Base-by-base conservation (phyloP, 1,140 invertebrate species). In the Aphaenogaster floridana region DNA sequence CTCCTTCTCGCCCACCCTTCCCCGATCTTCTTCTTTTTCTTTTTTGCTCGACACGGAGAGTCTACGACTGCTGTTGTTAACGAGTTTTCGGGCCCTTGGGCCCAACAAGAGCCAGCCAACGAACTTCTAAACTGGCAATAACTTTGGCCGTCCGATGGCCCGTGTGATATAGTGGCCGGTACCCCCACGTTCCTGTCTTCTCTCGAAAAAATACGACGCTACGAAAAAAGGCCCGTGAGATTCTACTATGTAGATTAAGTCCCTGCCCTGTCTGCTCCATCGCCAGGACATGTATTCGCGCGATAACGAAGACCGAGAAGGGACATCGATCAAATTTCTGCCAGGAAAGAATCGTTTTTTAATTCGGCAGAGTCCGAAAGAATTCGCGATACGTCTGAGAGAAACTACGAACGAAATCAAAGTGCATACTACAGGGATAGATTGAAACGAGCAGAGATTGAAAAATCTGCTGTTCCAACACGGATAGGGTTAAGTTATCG, bases 121-220 rank as follows among this genome's bases (percentile, higher is more conserved):
- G 86, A 91, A 90, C 88, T 91, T 80, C 90, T 93, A 94, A 93
- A 85, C 86, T 88, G 52, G 86, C 86, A 87, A 93, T 94, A 93
- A 93, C 80, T 93, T 91, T 78, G 88, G 87, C 89, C 89, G 90
- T 87, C 89, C 86, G 90, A 91, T 90, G 89, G 92, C 21, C 59
- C 86, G 45, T 86, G 89, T 91, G 89, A 91, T 90, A 85, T 81
- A 72, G 63, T 61, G 86, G n/a, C 76, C 50, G 42, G 80, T 17
- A 36, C 17, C 69, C 21, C 57, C 28, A 34, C 52, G 68, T 91
- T 61, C 69, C 39, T 88, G 89, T 81, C 80, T n/a, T 59, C 50
- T 36, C 69, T 59, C 48, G 50, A 52, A 90, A 91, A 91, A 91
- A 91, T 91, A 91, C 86, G 86, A 90, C 3, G 54, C 4, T 81